phyloP scores from a whole-genome alignment of 2,797 vertebrate species.

The Cossypha dichroa region DNA sequence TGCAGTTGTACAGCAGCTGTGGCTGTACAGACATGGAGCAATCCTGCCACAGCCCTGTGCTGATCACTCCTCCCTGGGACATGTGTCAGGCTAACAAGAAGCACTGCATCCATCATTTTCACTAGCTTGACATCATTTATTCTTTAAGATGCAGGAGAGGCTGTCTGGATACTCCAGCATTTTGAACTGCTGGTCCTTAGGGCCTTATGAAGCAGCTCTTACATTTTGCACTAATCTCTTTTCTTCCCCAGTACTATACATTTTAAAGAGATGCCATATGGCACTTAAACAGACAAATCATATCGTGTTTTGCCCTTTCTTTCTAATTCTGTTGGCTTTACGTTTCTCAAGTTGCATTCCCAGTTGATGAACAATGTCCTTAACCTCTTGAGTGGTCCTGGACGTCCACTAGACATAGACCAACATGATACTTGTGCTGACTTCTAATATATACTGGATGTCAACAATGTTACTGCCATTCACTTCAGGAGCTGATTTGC shows the following conservation, averaged over 20 bases:
- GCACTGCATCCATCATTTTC: not conserved
- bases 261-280: constrained; percentile 61
- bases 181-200: constrained; percentile 55
- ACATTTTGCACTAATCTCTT: constrained; percentile 41
- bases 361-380: constrained; percentile 53
- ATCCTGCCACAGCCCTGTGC: not conserved
- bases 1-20: not conserved
- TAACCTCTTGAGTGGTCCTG: constrained; percentile 54
- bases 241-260: not conserved
- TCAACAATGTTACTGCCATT: constrained; percentile 17
- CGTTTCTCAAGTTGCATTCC: constrained; percentile 39
- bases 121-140: constrained; percentile 42
- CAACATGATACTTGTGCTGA: constrained; percentile 15
- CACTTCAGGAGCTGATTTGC: constrained; percentile 40
- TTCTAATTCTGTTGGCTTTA: constrained; percentile 45
- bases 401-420: constrained; percentile 25
- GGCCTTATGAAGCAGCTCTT: constrained; percentile 58
- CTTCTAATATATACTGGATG: constrained; percentile 25
- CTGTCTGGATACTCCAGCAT: constrained; percentile 16
- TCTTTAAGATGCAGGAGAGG: constrained; percentile 7
- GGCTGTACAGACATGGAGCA: not conserved
- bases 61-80: not conserved
- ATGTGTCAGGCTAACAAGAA: not conserved
- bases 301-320: constrained; percentile 22
- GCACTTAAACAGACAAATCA: constrained; percentile 56